Conservation (phyloP, 2,888 invertebrate genomes). For the Pedicia rivosa region DNA sequence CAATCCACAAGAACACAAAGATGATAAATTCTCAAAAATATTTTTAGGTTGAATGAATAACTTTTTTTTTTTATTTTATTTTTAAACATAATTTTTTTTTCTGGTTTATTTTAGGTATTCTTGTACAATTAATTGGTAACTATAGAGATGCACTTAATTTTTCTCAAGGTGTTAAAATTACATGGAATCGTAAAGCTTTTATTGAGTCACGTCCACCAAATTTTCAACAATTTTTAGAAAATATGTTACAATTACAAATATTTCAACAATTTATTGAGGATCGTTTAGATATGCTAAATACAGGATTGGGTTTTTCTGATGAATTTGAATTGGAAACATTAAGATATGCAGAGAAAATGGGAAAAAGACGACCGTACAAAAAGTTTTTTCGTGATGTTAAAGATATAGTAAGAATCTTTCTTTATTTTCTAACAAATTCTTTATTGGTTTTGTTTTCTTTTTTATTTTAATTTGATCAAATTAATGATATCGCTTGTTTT, state of each 20-base stretch:
- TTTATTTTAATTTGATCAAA: not conserved
- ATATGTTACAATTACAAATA: constrained; percentile 86
- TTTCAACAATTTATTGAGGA: constrained; percentile 92
- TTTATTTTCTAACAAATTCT: constrained; percentile 2
- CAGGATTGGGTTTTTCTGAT: constrained; percentile 84
- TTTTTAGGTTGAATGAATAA: constrained; percentile 46
- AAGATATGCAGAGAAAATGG: constrained; percentile 35
- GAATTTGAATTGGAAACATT: constrained; percentile 85
- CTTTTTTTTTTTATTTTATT: not conserved
- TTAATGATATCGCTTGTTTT: not conserved
- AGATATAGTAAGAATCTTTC: constrained; percentile 50
- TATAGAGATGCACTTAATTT: constrained; percentile 81
- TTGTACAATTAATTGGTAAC: constrained; percentile 89
- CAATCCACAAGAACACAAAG: constrained; percentile 45
- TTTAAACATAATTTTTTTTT: not conserved
- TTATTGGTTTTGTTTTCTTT: not conserved
- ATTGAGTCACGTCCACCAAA: constrained; percentile 68
- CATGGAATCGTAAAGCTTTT: constrained; percentile 76
- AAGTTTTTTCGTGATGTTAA: constrained; percentile 80
- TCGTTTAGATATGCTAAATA: constrained; percentile 77
- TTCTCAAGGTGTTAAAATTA: constrained; percentile 54
- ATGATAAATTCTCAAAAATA: constrained; percentile 85
- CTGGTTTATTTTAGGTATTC: constrained; percentile 38
- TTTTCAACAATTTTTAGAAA: constrained; percentile 76
- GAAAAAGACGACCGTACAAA: constrained; percentile 39